Conservation (phyloP, 2,888 invertebrate species). For the Tiliacea aurago region DNA sequence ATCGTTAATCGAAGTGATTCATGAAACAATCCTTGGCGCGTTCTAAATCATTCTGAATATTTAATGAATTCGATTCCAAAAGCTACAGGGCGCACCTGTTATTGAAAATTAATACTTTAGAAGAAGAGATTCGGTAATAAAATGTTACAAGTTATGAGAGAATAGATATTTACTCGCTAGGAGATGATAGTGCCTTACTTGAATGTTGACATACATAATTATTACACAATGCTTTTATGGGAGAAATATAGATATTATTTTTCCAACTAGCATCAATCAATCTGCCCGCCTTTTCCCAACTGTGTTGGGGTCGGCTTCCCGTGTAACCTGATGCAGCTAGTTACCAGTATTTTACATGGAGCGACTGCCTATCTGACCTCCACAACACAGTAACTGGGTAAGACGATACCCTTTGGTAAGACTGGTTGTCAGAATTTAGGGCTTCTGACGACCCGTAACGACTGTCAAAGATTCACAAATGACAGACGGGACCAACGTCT, state of each 20-base stretch:
- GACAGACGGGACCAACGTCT: too few relatives aligned
- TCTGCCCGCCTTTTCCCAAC: too few relatives aligned
- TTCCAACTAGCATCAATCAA: not conserved
- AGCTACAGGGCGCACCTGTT: slow-evolving; percentile 72
- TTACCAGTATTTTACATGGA: too few relatives aligned
- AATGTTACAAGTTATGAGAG: slow-evolving; percentile 28
- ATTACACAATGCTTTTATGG: not conserved
- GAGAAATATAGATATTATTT: not conserved
- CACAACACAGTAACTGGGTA: too few relatives aligned
- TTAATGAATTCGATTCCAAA: slow-evolving; percentile 71
- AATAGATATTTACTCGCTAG: not conserved
- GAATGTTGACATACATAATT: not conserved
- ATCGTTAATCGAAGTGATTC: slow-evolving; percentile 48
- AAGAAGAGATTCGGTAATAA: slow-evolving; percentile 69
- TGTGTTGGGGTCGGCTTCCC: too few relatives aligned
- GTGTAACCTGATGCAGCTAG: too few relatives aligned
- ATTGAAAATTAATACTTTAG: slow-evolving; percentile 78
- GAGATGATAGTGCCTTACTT: not conserved
- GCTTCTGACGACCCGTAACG: too few relatives aligned
- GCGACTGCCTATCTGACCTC: too few relatives aligned
- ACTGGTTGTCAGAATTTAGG: too few relatives aligned
- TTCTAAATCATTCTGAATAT: slow-evolving; percentile 65
- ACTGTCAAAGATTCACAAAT: too few relatives aligned
- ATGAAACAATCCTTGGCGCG: slow-evolving; percentile 52
- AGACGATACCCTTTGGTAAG: too few relatives aligned